Evolutionary conservation across 2,888 invertebrate species (phyloP).

Genomic region (Dynastes tityus): DNA sequence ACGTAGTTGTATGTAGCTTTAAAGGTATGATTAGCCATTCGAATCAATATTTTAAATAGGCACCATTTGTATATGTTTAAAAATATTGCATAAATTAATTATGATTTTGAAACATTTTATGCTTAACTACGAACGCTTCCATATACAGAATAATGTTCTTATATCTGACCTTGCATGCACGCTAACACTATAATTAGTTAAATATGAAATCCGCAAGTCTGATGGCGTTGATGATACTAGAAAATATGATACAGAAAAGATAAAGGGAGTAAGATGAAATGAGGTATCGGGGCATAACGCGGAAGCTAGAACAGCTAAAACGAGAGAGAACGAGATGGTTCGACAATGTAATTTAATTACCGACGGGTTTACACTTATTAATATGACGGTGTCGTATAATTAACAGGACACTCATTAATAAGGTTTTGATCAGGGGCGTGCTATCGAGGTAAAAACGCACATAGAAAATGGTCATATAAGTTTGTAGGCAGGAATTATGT

Average conservation of each 20-base stretch:
- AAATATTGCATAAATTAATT: background rate
- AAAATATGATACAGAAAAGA: constrained; percentile 37
- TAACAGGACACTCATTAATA: constrained; percentile 46
- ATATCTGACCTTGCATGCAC: constrained; percentile 13
- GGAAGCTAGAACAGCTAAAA: background rate
- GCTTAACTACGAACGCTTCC: constrained; percentile 11
- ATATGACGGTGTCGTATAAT: constrained; percentile 47
- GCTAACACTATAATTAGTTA: constrained; percentile 45
- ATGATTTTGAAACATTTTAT: background rate
- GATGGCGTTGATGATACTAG: constrained; percentile 30
- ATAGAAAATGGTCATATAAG: constrained; percentile 32
- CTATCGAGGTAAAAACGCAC: constrained; percentile 37
- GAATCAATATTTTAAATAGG: background rate
- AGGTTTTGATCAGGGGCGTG: constrained; percentile 48
- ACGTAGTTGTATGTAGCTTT: background rate
- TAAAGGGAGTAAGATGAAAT: constrained; percentile 14
- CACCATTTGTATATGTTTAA: background rate
- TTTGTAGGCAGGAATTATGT: constrained; percentile 26
- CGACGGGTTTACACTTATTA: constrained; percentile 48
- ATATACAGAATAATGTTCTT: constrained; percentile 30
- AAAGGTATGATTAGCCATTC: background rate
- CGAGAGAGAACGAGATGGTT: constrained; percentile 8
- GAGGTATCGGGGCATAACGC: constrained; percentile 11
- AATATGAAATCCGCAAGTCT: constrained; percentile 30
- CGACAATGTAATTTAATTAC: constrained; percentile 50